Percentiles rank a stretch among this genome's conserved stretches.
These are phyloP conservation scores for Phrynosoma blainvillii DNA, from an alignment of 2,113 vertebrate species.

Conservation along the genomic window DNA sequence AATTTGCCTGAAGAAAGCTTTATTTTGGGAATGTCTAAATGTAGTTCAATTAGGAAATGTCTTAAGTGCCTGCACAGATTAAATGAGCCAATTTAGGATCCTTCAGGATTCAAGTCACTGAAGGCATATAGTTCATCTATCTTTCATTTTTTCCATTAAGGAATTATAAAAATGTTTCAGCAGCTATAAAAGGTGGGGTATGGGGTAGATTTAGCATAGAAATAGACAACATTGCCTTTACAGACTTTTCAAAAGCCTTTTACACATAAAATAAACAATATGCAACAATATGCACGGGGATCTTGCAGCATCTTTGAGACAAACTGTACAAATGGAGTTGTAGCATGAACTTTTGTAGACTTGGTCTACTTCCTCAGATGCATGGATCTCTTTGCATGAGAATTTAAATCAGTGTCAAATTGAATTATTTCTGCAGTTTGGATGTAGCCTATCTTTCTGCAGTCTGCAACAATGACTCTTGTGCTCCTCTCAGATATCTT, in stretches of 20 bases:
- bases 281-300: no score
- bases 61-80: constrained; percentile 74
- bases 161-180: constrained; percentile 50
- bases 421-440: no score
- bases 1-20: constrained; percentile 73
- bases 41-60: constrained; percentile 80
- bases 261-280: not conserved
- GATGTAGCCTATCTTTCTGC: no score
- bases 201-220: not conserved
- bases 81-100: constrained; percentile 76
- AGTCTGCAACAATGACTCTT: not conserved
- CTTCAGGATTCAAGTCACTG: constrained; percentile 69
- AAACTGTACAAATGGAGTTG: no score
- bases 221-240: constrained; percentile 22
- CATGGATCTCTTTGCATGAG: no score
- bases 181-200: not conserved
- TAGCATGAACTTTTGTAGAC: no score
- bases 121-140: constrained; percentile 40
- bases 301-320: no score
- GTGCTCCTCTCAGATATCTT: not conserved
- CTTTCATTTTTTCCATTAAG: constrained; percentile 26
- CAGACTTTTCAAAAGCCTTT: not conserved
- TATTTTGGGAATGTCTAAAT: constrained; percentile 72
- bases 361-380: no score
- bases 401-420: no score